Evolutionary conservation across 2,797 vertebrate genomes (phyloP).

Genomic region (Coregonus suidteri): DNA sequence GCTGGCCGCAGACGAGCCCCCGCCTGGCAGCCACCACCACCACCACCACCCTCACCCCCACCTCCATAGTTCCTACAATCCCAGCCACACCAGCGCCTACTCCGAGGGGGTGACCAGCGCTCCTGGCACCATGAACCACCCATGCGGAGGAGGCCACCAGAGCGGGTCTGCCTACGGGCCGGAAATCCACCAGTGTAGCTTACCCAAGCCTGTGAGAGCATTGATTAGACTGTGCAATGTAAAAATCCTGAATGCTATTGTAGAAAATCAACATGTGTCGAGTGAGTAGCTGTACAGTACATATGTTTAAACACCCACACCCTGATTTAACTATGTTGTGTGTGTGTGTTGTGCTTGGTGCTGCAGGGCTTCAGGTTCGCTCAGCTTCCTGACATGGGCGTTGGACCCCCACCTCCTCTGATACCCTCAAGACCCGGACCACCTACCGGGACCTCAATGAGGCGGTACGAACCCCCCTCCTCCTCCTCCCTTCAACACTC

Average conservation of each 20-base stretch:
- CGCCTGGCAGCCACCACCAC: slow-evolving; percentile 65
- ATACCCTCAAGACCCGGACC: slow-evolving; percentile 91
- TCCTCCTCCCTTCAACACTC: background rate
- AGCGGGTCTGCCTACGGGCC: slow-evolving; percentile 88
- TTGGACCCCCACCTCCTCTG: slow-evolving; percentile 92
- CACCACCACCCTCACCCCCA: slow-evolving; percentile 76
- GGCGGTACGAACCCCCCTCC: slow-evolving; percentile 77
- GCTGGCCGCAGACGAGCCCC: slow-evolving; percentile 87
- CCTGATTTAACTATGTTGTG: background rate
- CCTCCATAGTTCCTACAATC: slow-evolving; percentile 81
- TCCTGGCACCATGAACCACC: slow-evolving; percentile 93
- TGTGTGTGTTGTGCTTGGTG: slow-evolving; percentile 8
- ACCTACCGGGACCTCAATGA: slow-evolving; percentile 87
- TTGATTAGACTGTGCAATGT: too few species aligned
- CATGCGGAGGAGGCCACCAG: slow-evolving; percentile 83
- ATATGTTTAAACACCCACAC: slow-evolving; percentile 13
- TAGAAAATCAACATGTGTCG: background rate
- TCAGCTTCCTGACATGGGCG: slow-evolving; percentile 97
- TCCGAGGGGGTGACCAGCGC: slow-evolving; percentile 96
- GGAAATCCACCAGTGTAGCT: slow-evolving; percentile 96
- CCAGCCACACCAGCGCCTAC: slow-evolving; percentile 88
- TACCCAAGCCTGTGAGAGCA: slow-evolving; percentile 90
- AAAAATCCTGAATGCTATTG: background rate
- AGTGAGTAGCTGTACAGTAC: background rate
- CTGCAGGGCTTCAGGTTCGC: slow-evolving; percentile 95